Evolutionary conservation across 2,797 vertebrate genomes (phyloP).

Genomic region (Pseudomugil tenellus): DNA sequence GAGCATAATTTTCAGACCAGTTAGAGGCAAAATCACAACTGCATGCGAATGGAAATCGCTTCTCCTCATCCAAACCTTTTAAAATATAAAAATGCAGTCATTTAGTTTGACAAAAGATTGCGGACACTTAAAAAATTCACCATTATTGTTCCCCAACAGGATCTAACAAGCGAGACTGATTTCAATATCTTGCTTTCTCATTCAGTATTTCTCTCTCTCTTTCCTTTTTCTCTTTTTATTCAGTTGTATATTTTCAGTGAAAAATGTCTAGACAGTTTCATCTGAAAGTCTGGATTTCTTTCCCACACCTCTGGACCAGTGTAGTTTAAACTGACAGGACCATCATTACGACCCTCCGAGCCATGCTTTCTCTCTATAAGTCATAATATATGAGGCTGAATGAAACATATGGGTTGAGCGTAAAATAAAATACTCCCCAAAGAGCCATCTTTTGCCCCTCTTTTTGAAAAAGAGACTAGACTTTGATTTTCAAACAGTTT

Average conservation of each 20-base stretch:
- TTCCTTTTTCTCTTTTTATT: not conserved
- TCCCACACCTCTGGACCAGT: slow-evolving; percentile 17
- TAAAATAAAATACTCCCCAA: slow-evolving; percentile 47
- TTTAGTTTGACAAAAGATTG: slow-evolving; percentile 22
- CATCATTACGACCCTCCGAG: slow-evolving; percentile 38
- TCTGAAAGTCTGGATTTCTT: slow-evolving; percentile 31
- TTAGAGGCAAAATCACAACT: slow-evolving; percentile 21
- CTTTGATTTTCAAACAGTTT: slow-evolving; percentile 25
- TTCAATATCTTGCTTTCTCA: slow-evolving; percentile 27
- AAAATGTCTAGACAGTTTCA: slow-evolving; percentile 9
- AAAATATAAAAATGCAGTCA: slow-evolving; percentile 8
- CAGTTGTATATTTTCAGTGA: slow-evolving; percentile 25
- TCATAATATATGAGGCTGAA: slow-evolving; percentile 32
- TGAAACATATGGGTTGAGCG: slow-evolving; percentile 29
- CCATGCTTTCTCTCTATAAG: slow-evolving; percentile 12
- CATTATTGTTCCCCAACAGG: slow-evolving; percentile 35
- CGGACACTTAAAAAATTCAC: slow-evolving; percentile 33
- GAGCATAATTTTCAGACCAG: slow-evolving; percentile 46
- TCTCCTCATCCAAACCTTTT: slow-evolving; percentile 20
- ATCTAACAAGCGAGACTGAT: slow-evolving; percentile 38
- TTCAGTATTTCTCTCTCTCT: slow-evolving; percentile 12
- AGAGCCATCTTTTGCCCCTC: slow-evolving; percentile 22
- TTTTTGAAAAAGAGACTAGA: slow-evolving; percentile 29
- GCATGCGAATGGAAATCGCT: slow-evolving; percentile 32
- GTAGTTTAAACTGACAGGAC: slow-evolving; percentile 29